phyloP scores from a whole-genome alignment of 2,113 vertebrate species.

The Struthio camelus region DNA sequence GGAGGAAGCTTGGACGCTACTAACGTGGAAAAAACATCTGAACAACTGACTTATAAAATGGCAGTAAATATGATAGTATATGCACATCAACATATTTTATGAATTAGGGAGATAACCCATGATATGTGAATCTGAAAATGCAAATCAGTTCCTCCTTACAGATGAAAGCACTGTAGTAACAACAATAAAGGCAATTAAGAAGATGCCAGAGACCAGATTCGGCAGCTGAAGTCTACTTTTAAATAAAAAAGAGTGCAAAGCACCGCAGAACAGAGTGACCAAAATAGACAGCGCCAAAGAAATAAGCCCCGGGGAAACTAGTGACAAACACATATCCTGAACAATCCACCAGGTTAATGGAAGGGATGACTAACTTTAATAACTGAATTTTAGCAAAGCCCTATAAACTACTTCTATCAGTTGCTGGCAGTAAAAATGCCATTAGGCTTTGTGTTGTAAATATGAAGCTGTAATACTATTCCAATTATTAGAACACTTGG shows the following conservation, averaged over 20 bases:
- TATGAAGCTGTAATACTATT: background rate
- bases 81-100: background rate
- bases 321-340: background rate
- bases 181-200: background rate
- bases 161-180: background rate
- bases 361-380: background rate
- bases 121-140: background rate
- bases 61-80: background rate
- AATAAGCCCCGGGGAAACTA: background rate
- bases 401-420: background rate
- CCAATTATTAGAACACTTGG: too few relatives aligned
- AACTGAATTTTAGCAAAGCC: background rate
- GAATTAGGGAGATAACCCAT: background rate
- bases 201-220: background rate
- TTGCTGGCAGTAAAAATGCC: background rate
- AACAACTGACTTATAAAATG: background rate
- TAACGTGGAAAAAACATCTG: background rate
- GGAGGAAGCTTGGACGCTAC: background rate
- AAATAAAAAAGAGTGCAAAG: background rate
- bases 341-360: background rate
- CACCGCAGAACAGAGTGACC: background rate
- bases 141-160: background rate
- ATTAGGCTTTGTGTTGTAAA: background rate
- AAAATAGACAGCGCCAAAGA: background rate
- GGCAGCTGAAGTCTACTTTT: background rate